Base-by-base conservation (phyloP, 1,140 invertebrate species). In the Caenorhabditis brenneri region DNA sequence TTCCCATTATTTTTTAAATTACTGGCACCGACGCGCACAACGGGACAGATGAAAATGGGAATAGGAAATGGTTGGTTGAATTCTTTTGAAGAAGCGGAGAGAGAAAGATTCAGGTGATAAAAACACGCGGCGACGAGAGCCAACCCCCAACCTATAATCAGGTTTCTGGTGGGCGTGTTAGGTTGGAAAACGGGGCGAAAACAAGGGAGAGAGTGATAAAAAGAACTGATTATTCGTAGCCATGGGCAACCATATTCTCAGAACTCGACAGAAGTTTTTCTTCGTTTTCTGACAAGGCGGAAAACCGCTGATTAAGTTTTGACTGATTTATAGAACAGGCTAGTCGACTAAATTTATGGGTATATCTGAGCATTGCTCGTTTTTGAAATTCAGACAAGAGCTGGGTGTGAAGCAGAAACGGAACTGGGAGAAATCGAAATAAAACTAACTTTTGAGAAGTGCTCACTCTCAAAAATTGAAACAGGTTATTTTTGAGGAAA, bases 201-300 rank as follows among this genome's bases (percentile, higher is more conserved):
- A 74, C 24, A 12, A 3, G 24, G 15, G 27, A 74, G 24, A 15
- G 53, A 22, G 2, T 33, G n/a, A 16, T 42, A 74, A 42, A 24
- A 42, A 31, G 24, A 42, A 36, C 36, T 74, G 36, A 46, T 74
- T 74, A 74, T 74, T 22, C 10, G 65, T 74, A 42, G 9, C 36
- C 65, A 74, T 42, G 36, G 36, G 65, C 65, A 36, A 42, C 65
- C 36, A n/a, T 74, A 74, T 74, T 74, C 65, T 42, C 33, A 46
- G 65, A 27, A 39, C 42, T 42, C 31, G n/a, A n/a, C 58, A 1
- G 9, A 15, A 22, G 22, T 29, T 27, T 55, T 36, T 39, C 58
- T 42, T n/a, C n/a, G n/a, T n/a, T n/a, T 74, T 31, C 7, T 7
- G 65, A 33, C 7, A 46, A 74, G n/a, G 46, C 4, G 7, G n/a